Conservation (phyloP, 2,888 invertebrate genomes). For the Micoletzkya japonica region DNA sequence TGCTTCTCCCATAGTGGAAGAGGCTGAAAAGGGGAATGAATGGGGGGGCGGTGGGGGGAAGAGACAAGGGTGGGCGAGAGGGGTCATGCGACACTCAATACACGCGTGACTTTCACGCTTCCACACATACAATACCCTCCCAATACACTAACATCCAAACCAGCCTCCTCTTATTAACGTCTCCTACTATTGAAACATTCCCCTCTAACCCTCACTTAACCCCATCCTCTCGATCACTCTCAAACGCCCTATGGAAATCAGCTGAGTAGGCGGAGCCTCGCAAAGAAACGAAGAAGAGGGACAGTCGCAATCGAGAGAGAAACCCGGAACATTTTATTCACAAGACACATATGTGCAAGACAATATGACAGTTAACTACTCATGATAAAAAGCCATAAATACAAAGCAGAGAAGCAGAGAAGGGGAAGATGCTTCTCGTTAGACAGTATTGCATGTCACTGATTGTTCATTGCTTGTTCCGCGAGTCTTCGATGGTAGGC, state of each 20-base stretch:
- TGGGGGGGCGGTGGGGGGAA: background rate
- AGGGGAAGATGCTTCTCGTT: no score
- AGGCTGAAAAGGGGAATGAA: background rate
- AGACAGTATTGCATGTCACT: no score
- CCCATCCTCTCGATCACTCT: constrained; percentile 1
- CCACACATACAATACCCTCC: constrained; percentile 2
- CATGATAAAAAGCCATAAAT: no score
- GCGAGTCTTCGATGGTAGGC: no score
- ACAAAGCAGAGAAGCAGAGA: no score
- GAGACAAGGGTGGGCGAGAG: background rate
- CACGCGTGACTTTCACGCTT: background rate
- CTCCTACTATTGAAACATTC: background rate
- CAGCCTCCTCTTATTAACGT: background rate
- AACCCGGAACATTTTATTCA: background rate
- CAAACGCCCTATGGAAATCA: constrained; percentile 5
- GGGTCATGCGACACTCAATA: background rate
- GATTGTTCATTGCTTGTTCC: no score
- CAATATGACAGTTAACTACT: no score
- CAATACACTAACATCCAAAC: constrained; percentile 16
- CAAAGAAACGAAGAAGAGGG: no score
- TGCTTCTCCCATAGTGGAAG: background rate
- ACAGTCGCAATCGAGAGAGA: no score
- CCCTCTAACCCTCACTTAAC: constrained; percentile 1
- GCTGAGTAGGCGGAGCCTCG: constrained; percentile 21
- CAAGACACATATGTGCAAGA: no score